These are phyloP conservation scores for Zhengitettix transpicula DNA, from an alignment of 2,888 invertebrate genomes.

Conservation along the genomic window DNA sequence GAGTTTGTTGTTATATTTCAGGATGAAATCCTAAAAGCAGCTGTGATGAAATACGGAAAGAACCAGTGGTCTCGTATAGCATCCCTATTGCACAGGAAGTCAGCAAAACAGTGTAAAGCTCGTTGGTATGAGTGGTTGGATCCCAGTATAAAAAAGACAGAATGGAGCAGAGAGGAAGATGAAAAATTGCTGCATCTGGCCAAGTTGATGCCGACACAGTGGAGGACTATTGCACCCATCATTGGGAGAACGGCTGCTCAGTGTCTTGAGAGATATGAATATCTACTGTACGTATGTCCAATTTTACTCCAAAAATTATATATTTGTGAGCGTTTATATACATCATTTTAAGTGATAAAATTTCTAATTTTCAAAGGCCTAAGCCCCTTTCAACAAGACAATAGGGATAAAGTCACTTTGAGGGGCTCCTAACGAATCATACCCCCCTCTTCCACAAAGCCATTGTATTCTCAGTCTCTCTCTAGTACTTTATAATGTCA, in stretches of 20 bases:
- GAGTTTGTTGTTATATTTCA: conserved; percentile 26
- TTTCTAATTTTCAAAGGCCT: background rate
- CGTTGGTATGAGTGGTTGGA: conserved; percentile 99
- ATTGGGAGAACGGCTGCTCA: conserved; percentile 98
- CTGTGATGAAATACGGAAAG: conserved; percentile 99
- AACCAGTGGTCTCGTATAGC: conserved; percentile 99
- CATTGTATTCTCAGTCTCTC: too few species aligned
- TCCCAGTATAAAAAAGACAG: conserved; percentile 98
- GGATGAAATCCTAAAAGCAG: conserved; percentile 99
- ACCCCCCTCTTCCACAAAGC: too few species aligned
- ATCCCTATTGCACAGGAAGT: conserved; percentile 90
- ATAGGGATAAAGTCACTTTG: too few species aligned
- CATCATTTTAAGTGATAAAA: background rate
- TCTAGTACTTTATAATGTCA: too few species aligned
- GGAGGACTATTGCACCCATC: conserved; percentile 98
- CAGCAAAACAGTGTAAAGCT: conserved; percentile 98
- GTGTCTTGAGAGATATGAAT: conserved; percentile 94
- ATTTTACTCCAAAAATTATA: background rate
- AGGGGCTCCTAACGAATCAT: too few species aligned
- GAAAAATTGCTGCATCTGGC: conserved; percentile 94
- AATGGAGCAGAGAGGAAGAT: conserved; percentile 99
- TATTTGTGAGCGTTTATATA: background rate
- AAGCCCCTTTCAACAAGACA: too few species aligned
- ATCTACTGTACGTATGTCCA: conserved; percentile 55
- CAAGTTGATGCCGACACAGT: conserved; percentile 98